Percentiles rank a stretch among this genome's conserved stretches.
phyloP scores from a whole-genome alignment of 2,113 vertebrate genomes.

The Junco hyemalis region DNA sequence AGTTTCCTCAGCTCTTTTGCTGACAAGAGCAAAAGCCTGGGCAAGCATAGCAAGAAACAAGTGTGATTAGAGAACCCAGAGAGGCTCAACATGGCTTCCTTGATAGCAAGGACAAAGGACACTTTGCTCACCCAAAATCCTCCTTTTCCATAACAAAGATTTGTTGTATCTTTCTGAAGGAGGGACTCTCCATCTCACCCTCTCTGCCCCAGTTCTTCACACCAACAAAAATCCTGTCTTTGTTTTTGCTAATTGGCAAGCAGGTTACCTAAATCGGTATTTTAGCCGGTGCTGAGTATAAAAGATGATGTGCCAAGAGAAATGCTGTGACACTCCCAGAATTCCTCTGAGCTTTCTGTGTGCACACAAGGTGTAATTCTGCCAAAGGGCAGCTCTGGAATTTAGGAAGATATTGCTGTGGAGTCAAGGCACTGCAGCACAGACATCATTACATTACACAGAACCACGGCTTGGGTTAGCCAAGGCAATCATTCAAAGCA shows the following conservation, averaged over 20 bases:
- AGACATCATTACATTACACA: neutral
- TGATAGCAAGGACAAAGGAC: neutral
- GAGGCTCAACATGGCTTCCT: neutral
- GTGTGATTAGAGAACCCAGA: neutral
- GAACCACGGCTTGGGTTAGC: neutral
- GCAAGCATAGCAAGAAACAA: neutral
- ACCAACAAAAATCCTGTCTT: neutral
- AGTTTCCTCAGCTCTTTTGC: neutral
- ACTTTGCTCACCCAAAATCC: neutral
- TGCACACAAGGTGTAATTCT: neutral
- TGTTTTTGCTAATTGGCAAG: neutral
- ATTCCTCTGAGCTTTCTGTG: neutral
- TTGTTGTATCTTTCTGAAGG: fast-evolving
- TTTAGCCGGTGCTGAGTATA: neutral
- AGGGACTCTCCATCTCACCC: neutral
- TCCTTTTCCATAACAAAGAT: neutral
- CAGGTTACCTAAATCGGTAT: too few relatives aligned
- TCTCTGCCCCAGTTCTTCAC: neutral
- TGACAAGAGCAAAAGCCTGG: neutral
- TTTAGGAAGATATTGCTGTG: neutral
- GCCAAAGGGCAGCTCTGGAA: neutral
- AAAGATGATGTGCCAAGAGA: neutral
- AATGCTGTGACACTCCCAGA: neutral
- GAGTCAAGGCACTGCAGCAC: neutral
- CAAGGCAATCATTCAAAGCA: neutral